Percentiles rank a stretch among this genome's conserved stretches.
phyloP scores from a whole-genome alignment of 2,797 vertebrate genomes.

The Simalia tracyae region DNA sequence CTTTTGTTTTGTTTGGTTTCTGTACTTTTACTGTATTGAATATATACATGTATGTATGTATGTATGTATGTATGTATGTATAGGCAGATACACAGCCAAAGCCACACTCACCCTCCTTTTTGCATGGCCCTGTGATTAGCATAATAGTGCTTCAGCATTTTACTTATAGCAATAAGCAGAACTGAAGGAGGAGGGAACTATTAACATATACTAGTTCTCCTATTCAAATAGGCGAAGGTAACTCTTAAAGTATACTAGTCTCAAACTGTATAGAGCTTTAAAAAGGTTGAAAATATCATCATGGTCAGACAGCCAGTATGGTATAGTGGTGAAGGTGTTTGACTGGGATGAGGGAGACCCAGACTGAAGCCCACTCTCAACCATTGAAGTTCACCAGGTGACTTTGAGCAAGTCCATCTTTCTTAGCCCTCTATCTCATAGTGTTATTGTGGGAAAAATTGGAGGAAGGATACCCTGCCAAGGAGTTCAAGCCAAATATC shows the following conservation, averaged over 20 bases:
- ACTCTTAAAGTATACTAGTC: not conserved
- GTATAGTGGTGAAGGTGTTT: not conserved
- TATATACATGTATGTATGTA: no score
- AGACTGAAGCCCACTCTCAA: not conserved
- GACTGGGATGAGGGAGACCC: not conserved
- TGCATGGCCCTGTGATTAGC: not conserved
- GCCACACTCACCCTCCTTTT: not conserved
- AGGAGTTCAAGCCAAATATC: not conserved
- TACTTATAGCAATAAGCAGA: not conserved
- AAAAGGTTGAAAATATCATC: not conserved
- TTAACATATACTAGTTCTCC: not conserved
- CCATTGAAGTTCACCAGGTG: not conserved
- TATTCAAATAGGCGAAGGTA: not conserved
- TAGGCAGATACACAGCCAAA: not conserved
- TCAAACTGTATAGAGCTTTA: not conserved
- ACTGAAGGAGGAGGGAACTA: not conserved
- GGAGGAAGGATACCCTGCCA: not conserved
- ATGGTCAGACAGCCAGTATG: not conserved
- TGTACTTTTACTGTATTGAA: no score
- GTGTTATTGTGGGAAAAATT: not conserved
- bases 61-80: not conserved
- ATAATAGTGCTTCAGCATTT: no score
- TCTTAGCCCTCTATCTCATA: not conserved
- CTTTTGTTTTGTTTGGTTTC: not conserved
- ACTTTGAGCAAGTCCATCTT: not conserved